Evolutionary conservation across 2,888 invertebrate genomes (phyloP).

Genomic region (Parnassius orleans): DNA sequence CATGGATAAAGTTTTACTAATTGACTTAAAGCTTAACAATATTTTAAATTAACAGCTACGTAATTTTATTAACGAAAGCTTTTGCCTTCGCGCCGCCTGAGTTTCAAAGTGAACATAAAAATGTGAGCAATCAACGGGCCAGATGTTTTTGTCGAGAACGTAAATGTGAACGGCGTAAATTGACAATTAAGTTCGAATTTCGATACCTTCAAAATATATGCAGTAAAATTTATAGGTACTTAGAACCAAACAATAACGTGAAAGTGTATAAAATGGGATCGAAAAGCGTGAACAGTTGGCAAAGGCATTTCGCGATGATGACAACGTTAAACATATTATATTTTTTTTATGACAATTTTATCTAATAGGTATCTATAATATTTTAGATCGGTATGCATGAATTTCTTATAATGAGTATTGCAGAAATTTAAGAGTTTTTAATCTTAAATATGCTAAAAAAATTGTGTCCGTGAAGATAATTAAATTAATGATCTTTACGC

Average conservation of each 20-base stretch:
- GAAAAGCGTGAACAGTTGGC: conserved; percentile 29
- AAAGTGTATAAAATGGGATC: conserved; percentile 35
- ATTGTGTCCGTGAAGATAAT: too few species aligned
- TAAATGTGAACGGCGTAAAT: conserved; percentile 71
- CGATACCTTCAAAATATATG: conserved; percentile 69
- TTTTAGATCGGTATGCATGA: not conserved
- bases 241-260: conserved; percentile 44
- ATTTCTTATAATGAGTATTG: too few species aligned
- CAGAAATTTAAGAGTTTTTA: too few species aligned
- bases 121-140: conserved; percentile 72
- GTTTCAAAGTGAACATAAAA: conserved; percentile 74
- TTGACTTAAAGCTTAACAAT: not conserved
- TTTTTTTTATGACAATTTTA: conserved; percentile 6
- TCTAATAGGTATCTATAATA: not conserved
- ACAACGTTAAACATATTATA: conserved; percentile 12
- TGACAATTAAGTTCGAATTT: conserved; percentile 71
- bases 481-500: too few species aligned
- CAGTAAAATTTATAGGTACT: conserved; percentile 58
- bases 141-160: conserved; percentile 67
- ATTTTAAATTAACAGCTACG: conserved; percentile 6
- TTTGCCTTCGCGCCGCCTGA: conserved; percentile 41
- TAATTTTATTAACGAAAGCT: conserved; percentile 44
- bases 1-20: conserved; percentile 4
- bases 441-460: too few species aligned
- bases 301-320: conserved; percentile 21